phyloP scores from a whole-genome alignment of 2,113 vertebrate genomes.

The Kryptolebias marmoratus region DNA sequence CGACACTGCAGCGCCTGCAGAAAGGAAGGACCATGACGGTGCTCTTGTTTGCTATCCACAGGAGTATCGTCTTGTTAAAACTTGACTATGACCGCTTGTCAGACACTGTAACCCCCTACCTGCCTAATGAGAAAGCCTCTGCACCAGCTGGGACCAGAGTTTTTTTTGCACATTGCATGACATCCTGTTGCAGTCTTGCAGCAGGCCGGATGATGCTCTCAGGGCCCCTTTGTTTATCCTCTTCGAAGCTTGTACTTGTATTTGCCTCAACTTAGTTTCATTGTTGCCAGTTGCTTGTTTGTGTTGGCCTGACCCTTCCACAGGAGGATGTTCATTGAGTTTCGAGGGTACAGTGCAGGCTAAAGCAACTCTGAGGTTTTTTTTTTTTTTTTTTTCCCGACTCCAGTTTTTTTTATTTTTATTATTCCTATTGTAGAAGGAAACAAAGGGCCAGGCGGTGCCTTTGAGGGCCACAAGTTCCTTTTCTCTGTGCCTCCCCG shows the following conservation, averaged over 20 bases:
- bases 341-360: slow-evolving; percentile 19
- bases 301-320: background rate
- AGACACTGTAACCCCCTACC: slow-evolving; percentile 28
- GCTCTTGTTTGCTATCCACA: slow-evolving; percentile 39
- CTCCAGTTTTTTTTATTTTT: slow-evolving; percentile 19
- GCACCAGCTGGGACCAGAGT: slow-evolving; percentile 32
- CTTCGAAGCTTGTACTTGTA: slow-evolving; percentile 25
- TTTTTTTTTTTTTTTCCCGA: too few relatives aligned
- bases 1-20: background rate
- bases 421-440: slow-evolving; percentile 46
- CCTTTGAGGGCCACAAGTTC: slow-evolving; percentile 54
- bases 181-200: slow-evolving; percentile 52
- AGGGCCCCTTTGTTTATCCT: slow-evolving; percentile 44
- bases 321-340: slow-evolving; percentile 12
- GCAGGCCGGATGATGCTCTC: slow-evolving; percentile 42
- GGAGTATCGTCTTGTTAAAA: slow-evolving; percentile 42
- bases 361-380: slow-evolving; percentile 21
- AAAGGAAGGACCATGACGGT: background rate
- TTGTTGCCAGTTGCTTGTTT: slow-evolving; percentile 21
- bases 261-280: slow-evolving; percentile 42
- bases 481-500: slow-evolving; percentile 40
- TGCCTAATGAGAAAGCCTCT: slow-evolving; percentile 47
- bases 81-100: slow-evolving; percentile 43
- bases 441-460: slow-evolving; percentile 58
- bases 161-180: slow-evolving; percentile 19